Base-by-base conservation (phyloP, 2,113 vertebrate genomes). In the Oryctolagus cuniculus region DNA sequence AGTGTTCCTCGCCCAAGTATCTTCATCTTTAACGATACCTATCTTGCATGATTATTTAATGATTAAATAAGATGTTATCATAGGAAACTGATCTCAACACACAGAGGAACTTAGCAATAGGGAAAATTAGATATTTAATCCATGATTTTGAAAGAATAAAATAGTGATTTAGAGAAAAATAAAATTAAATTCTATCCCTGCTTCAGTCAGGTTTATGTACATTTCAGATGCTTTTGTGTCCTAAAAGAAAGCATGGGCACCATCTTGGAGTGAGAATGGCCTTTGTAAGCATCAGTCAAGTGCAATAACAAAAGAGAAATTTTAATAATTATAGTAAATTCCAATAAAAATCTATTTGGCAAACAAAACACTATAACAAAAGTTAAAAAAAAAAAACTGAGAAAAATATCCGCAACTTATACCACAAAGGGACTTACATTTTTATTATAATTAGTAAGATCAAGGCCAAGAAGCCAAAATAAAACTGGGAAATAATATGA, bases 1-100 rank as follows among this genome's bases (percentile, higher is more conserved):
- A 79, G 24, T 27, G 87, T 95, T 96, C 17, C 24, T 61, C 90
- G 74, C 15, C 34, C n/a, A 83, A 49, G n/a, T 67, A 88, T 19
- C 63, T 89, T 93, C 36, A 67, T 84, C 17, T 36, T 25, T 55
- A 88, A 24, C 10, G 85, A 64, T 44, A 66, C 6, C 34, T 66
- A 79, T 53, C 10, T 90, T 70, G 13, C 1, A 82, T 63, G 25
- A 70, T 51, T 24, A 36, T 69, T 81, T 38, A 84, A 63, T 27
- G 63, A 73, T 74, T 58, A 34, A 81, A 90, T 69, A 24, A 87
- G 34, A 87, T 24, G 55, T 67, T 61, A 34, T n/a, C 7, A n/a
- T 38, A 91, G 53, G 82, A 93, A 88, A 90, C 27, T 88, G 53
- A 70, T 16, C 4, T 51, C 72, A 64, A 31, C 69, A 38, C 34